Conservation (phyloP, 2,888 invertebrate genomes). For the Oxyteleia sp. region DNA sequence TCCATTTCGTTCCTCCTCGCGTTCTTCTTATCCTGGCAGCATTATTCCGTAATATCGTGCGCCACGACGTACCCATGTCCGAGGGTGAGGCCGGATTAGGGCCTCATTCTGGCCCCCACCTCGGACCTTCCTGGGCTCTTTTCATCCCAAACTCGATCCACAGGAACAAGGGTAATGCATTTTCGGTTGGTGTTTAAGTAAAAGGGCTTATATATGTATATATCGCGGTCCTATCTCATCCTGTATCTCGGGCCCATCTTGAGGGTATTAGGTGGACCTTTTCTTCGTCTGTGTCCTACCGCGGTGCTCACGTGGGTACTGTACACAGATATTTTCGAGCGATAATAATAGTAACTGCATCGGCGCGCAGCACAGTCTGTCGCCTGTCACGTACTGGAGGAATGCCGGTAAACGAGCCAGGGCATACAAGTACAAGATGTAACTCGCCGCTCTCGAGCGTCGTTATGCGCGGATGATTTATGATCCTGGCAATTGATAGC, state of each 20-base stretch:
- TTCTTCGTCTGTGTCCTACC: slow-evolving; percentile 74
- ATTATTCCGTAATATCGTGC: slow-evolving; percentile 68
- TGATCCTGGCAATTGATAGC: slow-evolving; percentile 63
- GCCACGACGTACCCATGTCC: slow-evolving; percentile 62
- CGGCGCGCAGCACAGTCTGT: slow-evolving; percentile 47
- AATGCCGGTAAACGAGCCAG: slow-evolving; percentile 63
- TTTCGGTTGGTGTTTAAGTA: slow-evolving; percentile 69
- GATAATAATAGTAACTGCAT: slow-evolving; percentile 67
- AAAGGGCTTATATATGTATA: slow-evolving; percentile 63
- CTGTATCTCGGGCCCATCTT: slow-evolving; percentile 62
- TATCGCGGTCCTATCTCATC: slow-evolving; percentile 51
- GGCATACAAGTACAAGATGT: slow-evolving; percentile 62
- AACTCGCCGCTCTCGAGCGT: slow-evolving; percentile 63
- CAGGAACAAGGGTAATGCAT: slow-evolving; percentile 66
- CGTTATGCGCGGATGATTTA: slow-evolving; percentile 69
- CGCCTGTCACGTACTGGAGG: slow-evolving; percentile 61
- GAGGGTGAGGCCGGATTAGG: slow-evolving; percentile 61
- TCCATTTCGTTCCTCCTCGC: slow-evolving; percentile 64
- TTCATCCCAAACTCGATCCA: slow-evolving; percentile 53
- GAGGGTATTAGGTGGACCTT: slow-evolving; percentile 70
- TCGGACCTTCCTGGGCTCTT: slow-evolving; percentile 25
- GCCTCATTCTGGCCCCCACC: slow-evolving; percentile 37
- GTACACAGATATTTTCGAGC: slow-evolving; percentile 64
- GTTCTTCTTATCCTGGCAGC: slow-evolving; percentile 55
- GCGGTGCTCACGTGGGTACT: slow-evolving; percentile 62